Evolutionary conservation across 2,113 vertebrate genomes (phyloP).

Genomic region (Aegypius monachus): DNA sequence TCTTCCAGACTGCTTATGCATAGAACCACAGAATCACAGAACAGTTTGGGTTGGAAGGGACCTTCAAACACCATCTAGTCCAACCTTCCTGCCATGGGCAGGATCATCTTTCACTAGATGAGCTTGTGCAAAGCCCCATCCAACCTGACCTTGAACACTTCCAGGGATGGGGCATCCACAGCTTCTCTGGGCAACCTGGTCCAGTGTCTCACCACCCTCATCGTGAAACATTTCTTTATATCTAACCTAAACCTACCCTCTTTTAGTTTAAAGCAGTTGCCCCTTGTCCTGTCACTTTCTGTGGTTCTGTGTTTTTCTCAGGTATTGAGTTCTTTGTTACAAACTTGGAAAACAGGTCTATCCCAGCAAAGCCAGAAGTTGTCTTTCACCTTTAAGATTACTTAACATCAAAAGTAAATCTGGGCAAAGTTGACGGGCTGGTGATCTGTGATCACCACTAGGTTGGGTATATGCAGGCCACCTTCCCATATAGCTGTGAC

Average conservation of each 20-base stretch:
- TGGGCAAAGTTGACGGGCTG: neutral
- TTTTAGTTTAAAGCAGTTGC: neutral
- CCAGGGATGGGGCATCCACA: neutral
- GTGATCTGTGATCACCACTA: accelerated
- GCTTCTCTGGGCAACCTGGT: neutral
- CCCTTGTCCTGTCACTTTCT: neutral
- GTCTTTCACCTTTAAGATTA: neutral
- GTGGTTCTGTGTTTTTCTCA: neutral
- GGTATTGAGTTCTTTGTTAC: neutral
- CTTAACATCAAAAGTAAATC: neutral
- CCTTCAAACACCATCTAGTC: neutral
- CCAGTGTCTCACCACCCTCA: too few species aligned
- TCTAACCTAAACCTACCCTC: neutral
- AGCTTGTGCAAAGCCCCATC: neutral
- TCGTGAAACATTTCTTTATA: neutral
- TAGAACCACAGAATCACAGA: neutral
- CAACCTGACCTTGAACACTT: neutral
- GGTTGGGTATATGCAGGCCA: neutral
- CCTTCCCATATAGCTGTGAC: neutral
- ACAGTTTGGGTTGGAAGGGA: neutral
- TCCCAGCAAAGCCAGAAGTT: neutral
- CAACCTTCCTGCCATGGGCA: neutral
- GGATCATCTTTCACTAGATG: neutral
- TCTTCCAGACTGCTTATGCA: neutral
- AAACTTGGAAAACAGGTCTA: neutral